Conservation (phyloP, 2,888 invertebrate species). For the Trisateles emortualis region DNA sequence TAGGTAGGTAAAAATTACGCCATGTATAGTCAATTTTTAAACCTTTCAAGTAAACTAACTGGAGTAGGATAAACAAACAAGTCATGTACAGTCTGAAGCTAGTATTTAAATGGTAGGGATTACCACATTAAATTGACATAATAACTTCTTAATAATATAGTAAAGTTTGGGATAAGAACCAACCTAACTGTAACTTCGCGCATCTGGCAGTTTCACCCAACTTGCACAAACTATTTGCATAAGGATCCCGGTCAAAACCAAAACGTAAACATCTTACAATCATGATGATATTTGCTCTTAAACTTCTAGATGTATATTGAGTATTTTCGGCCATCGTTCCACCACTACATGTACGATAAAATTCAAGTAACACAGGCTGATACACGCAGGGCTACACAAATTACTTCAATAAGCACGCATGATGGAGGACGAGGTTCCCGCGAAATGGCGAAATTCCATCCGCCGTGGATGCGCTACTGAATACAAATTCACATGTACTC, state of each 20-base stretch:
- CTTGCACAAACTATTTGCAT: conserved; percentile 1
- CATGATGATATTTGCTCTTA: background rate
- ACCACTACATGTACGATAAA: conserved; percentile 47
- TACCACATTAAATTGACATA: too few relatives aligned
- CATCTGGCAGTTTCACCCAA: conserved; percentile 1
- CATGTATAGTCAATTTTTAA: too few relatives aligned
- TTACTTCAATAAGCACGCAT: conserved; percentile 85
- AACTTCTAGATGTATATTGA: background rate
- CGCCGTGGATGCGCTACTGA: conserved; percentile 84
- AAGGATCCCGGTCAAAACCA: conserved; percentile 2
- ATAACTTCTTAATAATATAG: background rate
- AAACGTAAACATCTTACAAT: conserved; percentile 5
- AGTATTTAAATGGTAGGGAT: too few relatives aligned
- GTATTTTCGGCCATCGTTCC: conserved; percentile 4
- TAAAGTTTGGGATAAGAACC: background rate
- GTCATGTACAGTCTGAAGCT: too few relatives aligned
- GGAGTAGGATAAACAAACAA: too few relatives aligned
- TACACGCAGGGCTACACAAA: conserved; percentile 74
- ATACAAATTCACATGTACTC: conserved; percentile 87
- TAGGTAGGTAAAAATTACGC: too few relatives aligned
- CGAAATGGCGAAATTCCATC: conserved; percentile 83
- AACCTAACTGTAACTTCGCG: background rate
- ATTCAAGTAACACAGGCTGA: conserved; percentile 57
- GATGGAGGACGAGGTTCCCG: conserved; percentile 79
- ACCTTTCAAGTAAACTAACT: too few relatives aligned